Evolutionary conservation across 2,797 vertebrate species (phyloP), one percentile per base, ranked within the genome.

Genomic region (Gymnodraco acuticeps): DNA sequence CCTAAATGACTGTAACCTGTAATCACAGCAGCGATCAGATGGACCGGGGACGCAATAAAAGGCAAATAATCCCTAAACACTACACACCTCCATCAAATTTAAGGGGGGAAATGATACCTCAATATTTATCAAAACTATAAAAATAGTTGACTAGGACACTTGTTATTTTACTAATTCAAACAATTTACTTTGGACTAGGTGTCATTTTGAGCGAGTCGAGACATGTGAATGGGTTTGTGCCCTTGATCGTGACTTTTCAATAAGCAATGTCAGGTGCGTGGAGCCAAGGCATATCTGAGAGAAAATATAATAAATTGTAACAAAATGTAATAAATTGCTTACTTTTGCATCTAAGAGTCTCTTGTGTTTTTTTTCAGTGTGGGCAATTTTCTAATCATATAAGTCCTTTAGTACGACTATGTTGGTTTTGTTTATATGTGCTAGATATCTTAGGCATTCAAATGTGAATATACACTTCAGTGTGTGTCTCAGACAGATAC

Each of bases 1-100:
- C 6, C 1, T 15, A 48, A 53, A 33, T n/a, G 1, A 61, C 16
- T 12, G 20, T 5, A 47, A 64, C 17, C 50, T 63, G 69, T 45
- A 68, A 71, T 81, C 70, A 55, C 42, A 59, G 3, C 47, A 6
- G 47, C 12, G 0, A 58, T 52, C 75, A 38, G 19, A 53, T n/a
- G 10, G 15, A 13, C 7, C 0, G 4, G 15, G 38, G 13, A 20
- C 23, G n/a, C 9, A 54, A 53, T 53, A 17, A 42, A 10, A 63
- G 38, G 16, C 62, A 55, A n/a, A 50, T 31, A 60, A 58, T 23
- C 41, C 19, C 42, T 20, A 19, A 67, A 56, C 10, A 12, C 53
- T 15, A 16, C 11, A 74, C 4, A 43, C 5, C 41, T 42, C 19
- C 1, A 46, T 20, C 16, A 20, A 42, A 15, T 38, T 66, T 12